Evolutionary conservation across 1,140 invertebrate genomes (phyloP), one percentile per base, ranked within the genome.

Genomic region (Achroia grisella): DNA sequence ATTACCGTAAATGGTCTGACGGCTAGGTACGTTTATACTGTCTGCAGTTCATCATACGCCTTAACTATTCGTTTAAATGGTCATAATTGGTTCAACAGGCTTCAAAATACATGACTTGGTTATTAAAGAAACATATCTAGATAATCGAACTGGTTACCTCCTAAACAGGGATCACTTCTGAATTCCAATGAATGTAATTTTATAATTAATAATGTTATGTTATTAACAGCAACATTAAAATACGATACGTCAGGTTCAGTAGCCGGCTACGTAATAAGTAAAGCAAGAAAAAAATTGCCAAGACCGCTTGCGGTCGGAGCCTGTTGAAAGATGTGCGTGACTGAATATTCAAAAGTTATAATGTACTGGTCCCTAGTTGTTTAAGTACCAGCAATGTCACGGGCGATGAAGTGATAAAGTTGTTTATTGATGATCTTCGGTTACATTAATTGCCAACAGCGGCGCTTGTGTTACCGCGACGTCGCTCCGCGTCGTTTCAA

Each of bases 361-460:
- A 72, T 57, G 51, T 65, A 63, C 54, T 57, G 67, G 62, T 59
- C 58, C 61, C 67, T 70, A 68, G 70, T 66, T 71, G 61, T 69
- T 73, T 66, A 71, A 72, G 65, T 71, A 63, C 65, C 64, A 54
- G 42, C 53, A 57, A 56, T 77, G 72, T 78, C 72, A 69, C 64
- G 61, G 57, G 66, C 68, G 77, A 84, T 84, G 76, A 74, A 77
- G 74, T 79, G 80, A 84, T 84, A 82, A 82, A 82, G 68, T 65
- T 77, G 72, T 78, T 84, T 84, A 84, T 79, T 82, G 78, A 84
- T 84, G 78, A 82, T 84, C 74, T 79, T 79, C 62, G 60, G 69
- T 68, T 68, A 72, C 74, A 73, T 79, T 84, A 81, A 84, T 84
- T 81, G 80, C 77, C 69, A 72, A 68, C 68, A 66, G 58, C 71